Base-by-base conservation (phyloP, 2,797 vertebrate genomes). In the Bradypus variegatus region DNA sequence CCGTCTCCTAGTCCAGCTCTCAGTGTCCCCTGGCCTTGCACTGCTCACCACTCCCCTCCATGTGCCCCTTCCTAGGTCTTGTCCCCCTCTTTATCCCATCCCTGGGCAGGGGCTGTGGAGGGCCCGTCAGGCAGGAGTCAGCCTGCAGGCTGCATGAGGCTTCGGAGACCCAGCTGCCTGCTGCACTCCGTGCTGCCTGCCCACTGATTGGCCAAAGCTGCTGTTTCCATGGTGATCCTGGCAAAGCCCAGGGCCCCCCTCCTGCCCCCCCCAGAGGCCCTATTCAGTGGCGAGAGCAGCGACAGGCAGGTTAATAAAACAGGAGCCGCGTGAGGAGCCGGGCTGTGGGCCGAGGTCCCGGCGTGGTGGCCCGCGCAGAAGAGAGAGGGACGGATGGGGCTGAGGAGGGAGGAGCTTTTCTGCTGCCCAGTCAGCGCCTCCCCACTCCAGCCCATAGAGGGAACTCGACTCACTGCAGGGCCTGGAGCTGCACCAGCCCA, bases 231-330 rank as follows among this genome's bases (percentile, higher is more conserved):
- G 95, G 96, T 89, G 95, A 96, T 95, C 41, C 50, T 19, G 38
- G 94, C 95, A 95, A 94, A 96, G 91, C 94, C 95, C 93, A 55
- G 81, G 38, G 15, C 75, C 88, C 92, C 84, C 83, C 77, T 75
- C 19, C 19, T 21, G 58, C 5, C 53, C 21, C 21, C 75, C 53
- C 89, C 75, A 58, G 48, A 90, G 93, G 95, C 95, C 89, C 93
- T 93, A 95, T 96, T 96, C 95, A 95, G 89, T 89, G 94, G 94
- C 21, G 23, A 95, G 93, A 95, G 89, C 94, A 72, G 88, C 93
- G 93, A 94, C 95, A 95, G 89, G 94, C 95, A 95, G 95, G 96
- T 95, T 96, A 96, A 96, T 96, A 96, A 96, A 96, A 96, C 88
- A 89, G 90, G 92, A 96, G 93, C 95, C 50, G 45, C 27, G 86